A percentile compares a stretch with the other conserved stretches of the same genome.
Conservation (phyloP, 2,113 vertebrate species). For the Machaerirhynchus nigripectus region DNA sequence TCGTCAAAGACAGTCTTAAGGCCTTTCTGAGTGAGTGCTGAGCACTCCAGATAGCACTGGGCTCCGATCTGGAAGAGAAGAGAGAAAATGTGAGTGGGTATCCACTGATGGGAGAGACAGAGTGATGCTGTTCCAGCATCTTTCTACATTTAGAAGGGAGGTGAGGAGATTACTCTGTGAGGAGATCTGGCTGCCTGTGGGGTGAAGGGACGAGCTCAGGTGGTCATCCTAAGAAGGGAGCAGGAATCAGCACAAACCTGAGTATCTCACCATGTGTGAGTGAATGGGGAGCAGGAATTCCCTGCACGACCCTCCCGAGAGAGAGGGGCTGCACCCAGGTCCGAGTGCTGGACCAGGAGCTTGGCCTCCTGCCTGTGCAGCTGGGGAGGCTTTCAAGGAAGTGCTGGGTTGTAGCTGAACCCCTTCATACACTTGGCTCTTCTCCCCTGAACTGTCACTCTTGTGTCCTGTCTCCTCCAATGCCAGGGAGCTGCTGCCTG, state of each 20-base stretch:
- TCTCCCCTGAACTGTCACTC: not conserved
- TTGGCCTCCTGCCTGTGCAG: not conserved
- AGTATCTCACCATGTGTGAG: not conserved
- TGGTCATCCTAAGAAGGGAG: not conserved
- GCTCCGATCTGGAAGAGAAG: constrained; percentile 80
- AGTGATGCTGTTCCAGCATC: not conserved
- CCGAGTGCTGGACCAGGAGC: not conserved
- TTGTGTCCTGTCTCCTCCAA: not conserved
- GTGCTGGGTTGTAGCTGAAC: not conserved
- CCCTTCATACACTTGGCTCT: not conserved
- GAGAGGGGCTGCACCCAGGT: not conserved
- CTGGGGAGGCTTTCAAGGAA: not conserved
- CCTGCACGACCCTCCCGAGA: rapidly evolving
- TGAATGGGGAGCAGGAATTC: not conserved
- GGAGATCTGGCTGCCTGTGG: not conserved
- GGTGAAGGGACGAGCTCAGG: not conserved
- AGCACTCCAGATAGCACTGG: constrained; percentile 88
- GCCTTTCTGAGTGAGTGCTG: constrained; percentile 87
- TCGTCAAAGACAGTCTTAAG: constrained; percentile 89
- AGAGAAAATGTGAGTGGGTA: not conserved
- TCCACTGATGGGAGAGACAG: not conserved
- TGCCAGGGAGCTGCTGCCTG: not conserved
- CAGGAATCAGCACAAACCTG: not conserved
- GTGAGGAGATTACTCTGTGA: not conserved
- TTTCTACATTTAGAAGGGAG: rapidly evolving